Evolutionary conservation across 2,888 invertebrate genomes (phyloP), one percentile per base, ranked within the genome.

Genomic region (Mesorhabditis sp.): DNA sequence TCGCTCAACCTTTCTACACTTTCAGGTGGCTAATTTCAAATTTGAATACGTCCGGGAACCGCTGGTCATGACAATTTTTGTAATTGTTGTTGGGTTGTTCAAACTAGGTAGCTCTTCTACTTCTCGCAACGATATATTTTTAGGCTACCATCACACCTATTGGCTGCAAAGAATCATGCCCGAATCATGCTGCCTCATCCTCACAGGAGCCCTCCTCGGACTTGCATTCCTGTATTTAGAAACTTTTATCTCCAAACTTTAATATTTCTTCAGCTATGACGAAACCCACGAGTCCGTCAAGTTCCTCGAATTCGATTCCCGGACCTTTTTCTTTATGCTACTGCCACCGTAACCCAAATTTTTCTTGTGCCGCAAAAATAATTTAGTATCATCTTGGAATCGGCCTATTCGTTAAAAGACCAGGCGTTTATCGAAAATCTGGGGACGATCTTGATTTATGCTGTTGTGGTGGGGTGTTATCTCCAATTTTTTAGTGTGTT

Each of bases 331-430:
- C 82, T 86, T 88, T 72, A 87, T 87, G 71, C 86, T 89, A 0
- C 86, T 89, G 43, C 89, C 89, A 4, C 89, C 89, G 89, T 89
- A 50, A 50, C 7, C 15, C 10, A 62, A 62, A 62, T 13, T 15
- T 42, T 10, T 15, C 42, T 28, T 10, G 13, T 4, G n/a, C 42
- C 15, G 2, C 5, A 28, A 65, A 65, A 65, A 28, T 4, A 65
- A 45, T 69, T 65, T 65, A 80, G 80, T 44, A 85, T 85, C 66
- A 88, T 90, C 70, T 79, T 90, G 71, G 89, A 90, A 77, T 87
- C 89, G 2, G 87, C 89, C 0, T 90, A 88, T 83, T 89, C 89
- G 69, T 85, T 90, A 10, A 88, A 89, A 76, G 89, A 90, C 77
- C 84, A 87, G 69, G 88, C 88, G 3, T 89, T 89, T 79, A 85